Conservation (phyloP, 1,140 invertebrate genomes). For the Drosophila pruinosa region DNA sequence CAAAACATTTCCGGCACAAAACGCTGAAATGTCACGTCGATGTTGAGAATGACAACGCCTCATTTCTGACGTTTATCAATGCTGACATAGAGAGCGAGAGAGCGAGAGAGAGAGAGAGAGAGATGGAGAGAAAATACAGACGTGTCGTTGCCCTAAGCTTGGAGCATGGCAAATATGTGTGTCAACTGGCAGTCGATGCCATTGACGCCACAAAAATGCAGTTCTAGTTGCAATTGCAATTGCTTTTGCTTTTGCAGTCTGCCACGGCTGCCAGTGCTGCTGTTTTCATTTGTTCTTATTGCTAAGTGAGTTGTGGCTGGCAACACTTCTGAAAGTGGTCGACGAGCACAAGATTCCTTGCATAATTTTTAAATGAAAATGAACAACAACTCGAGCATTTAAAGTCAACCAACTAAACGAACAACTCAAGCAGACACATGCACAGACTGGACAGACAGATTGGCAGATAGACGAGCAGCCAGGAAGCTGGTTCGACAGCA, state of each 20-base stretch:
- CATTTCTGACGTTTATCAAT: slow-evolving; percentile 55
- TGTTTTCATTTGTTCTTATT: slow-evolving; percentile 19
- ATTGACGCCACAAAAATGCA: slow-evolving; percentile 53
- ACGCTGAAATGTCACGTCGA: slow-evolving; percentile 75
- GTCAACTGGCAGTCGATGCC: slow-evolving; percentile 72
- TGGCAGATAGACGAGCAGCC: slow-evolving; percentile 2
- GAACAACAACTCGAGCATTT: slow-evolving; percentile 54
- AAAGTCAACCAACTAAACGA: slow-evolving; percentile 18
- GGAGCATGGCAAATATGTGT: slow-evolving; percentile 67
- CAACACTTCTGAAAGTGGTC: slow-evolving; percentile 1
- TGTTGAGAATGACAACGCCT: slow-evolving; percentile 32
- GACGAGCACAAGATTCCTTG: slow-evolving; percentile 56
- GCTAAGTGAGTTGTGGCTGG: slow-evolving; percentile 31
- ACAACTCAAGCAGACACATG: not conserved
- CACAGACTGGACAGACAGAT: not conserved
- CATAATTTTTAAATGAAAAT: slow-evolving; percentile 67
- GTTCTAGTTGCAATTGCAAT: slow-evolving; percentile 38
- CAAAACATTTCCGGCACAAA: slow-evolving; percentile 74
- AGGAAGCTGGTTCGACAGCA: slow-evolving; percentile 13
- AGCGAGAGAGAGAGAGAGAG: not conserved
- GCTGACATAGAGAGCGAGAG: slow-evolving; percentile 1
- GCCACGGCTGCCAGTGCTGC: not conserved
- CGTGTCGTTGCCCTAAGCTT: slow-evolving; percentile 59
- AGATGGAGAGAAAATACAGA: not conserved
- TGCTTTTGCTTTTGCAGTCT: slow-evolving; percentile 6